These are phyloP conservation scores for Cuculus canorus DNA, from an alignment of 2,797 vertebrate species.

Conservation along the genomic window DNA sequence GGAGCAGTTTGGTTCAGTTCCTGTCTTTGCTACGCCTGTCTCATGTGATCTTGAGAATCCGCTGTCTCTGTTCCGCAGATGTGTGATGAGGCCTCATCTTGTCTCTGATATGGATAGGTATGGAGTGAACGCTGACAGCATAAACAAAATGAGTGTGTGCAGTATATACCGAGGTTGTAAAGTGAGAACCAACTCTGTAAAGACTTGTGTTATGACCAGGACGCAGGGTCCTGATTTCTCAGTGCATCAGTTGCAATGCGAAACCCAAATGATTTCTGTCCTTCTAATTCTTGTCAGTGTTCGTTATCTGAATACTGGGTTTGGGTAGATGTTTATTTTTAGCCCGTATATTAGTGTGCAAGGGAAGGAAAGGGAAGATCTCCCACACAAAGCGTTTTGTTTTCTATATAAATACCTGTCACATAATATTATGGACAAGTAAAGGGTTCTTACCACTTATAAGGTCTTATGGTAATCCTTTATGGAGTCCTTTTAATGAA, in stretches of 20 bases:
- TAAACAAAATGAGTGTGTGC: accelerated
- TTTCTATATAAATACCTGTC: neutral
- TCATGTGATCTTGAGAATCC: neutral
- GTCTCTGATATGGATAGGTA: neutral
- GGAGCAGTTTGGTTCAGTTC: neutral
- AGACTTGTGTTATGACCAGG: neutral
- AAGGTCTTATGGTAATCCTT: slow-evolving; percentile 45
- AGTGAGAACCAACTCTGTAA: neutral
- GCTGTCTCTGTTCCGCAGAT: neutral
- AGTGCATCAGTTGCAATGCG: neutral
- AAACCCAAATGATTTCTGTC: neutral
- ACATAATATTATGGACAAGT: neutral
- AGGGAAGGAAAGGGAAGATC: neutral
- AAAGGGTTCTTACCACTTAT: neutral
- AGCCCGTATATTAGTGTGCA: neutral
- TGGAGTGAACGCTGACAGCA: neutral
- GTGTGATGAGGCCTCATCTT: neutral
- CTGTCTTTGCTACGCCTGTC: neutral
- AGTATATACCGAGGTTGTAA: neutral
- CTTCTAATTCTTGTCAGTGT: neutral
- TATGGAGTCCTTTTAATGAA: slow-evolving; percentile 44
- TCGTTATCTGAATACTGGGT: neutral
- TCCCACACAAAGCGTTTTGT: neutral
- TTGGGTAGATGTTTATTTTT: slow-evolving; percentile 16
- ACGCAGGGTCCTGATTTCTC: neutral